phyloP scores from a whole-genome alignment of 2,797 vertebrate species.

The Leontocebus nigricollis region DNA sequence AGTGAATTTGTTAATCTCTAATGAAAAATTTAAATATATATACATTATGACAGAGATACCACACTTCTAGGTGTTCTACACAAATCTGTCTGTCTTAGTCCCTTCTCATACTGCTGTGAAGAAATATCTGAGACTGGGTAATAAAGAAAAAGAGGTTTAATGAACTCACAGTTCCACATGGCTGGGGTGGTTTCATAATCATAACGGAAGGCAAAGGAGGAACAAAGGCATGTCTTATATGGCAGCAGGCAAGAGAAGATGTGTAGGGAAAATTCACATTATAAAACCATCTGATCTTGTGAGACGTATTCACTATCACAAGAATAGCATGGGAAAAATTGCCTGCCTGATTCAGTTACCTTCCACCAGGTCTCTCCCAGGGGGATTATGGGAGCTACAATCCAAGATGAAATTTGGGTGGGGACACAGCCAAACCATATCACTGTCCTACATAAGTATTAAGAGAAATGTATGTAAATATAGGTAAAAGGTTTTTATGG shows the following conservation, averaged over 20 bases:
- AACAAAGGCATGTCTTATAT: neutral
- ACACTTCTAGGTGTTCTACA: neutral
- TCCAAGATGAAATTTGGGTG: neutral
- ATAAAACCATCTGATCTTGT: neutral
- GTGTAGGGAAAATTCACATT: neutral
- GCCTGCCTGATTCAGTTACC: neutral
- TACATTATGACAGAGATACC: neutral
- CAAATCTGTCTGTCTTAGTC: neutral
- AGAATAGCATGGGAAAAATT: neutral
- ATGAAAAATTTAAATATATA: neutral
- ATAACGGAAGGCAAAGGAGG: neutral
- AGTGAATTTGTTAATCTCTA: neutral
- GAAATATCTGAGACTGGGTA: neutral
- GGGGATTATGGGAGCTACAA: neutral
- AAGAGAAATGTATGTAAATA: neutral
- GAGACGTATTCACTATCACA: neutral
- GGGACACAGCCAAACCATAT: neutral
- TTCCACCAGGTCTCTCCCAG: neutral
- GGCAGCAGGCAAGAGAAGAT: neutral
- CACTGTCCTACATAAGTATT: neutral
- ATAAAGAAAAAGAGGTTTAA: neutral
- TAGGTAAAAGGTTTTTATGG: neutral
- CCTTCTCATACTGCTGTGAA: neutral
- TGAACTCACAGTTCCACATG: neutral
- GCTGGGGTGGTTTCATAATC: neutral